Evolutionary conservation across 1,140 invertebrate genomes (phyloP), one percentile per base, ranked within the genome.

Genomic region (Camponotus vicinus): DNA sequence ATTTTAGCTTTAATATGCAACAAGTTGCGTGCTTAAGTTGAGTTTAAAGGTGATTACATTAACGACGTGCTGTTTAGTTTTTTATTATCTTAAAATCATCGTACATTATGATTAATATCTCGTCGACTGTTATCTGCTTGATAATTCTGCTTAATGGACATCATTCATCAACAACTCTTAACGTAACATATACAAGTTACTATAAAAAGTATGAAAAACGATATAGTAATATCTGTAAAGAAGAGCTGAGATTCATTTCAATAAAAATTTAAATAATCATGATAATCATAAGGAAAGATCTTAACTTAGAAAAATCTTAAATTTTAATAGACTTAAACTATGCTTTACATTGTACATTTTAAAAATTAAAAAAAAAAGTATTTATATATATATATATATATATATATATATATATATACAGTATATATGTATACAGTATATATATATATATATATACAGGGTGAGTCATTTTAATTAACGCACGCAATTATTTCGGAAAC

Each of bases 31-130:
- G 61, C 3, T 11, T 49, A 37, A 15, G 32, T 64, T 18, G 15
- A 6, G 9, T 77, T 42, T 45, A 61, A 15, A 40, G 1, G 9
- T 49, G 61, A 77, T 18, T 64, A 64, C 5, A 18, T 45, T 45
- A 45, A 66, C 11, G 13, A 70, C 9, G 13, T 27, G 9, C n/a
- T 32, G 7, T 61, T 61, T 59, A 13, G 34, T 61, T 76, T 76
- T 42, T 76, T 55, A 40, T 76, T 76, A 76, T 40, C 59, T 64
- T 64, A 77, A 64, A 66, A 49, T 78, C 34, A 66, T 42, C 40
- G 49, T 66, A 21, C 15, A 40, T 42, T n/a, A 18, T 2, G 6
- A 78, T 78, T 34, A 77, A 77, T 66, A 64, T 49, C 27, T 49
- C 27, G 61, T 49, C 27, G 13, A 1, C 49, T 64, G 40, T 32